Base-by-base conservation (phyloP, 2,888 invertebrate genomes). In the Lithophane leautieri region DNA sequence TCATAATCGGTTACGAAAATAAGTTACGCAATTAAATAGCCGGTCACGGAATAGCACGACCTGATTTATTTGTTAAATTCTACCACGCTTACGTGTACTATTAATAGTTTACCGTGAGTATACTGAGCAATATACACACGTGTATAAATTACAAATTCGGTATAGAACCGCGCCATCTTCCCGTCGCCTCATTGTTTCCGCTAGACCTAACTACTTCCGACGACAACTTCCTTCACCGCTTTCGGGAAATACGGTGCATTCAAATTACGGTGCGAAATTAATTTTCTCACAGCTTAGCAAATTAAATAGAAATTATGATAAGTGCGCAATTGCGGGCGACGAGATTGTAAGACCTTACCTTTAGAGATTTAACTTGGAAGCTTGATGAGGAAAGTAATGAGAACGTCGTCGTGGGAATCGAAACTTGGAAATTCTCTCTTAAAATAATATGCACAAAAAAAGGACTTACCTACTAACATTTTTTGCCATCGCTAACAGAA, bases 121-220 rank as follows among this genome's bases (percentile, higher is more conserved):
- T 22, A 62, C 25, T 62, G 34, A 34, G 73, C 16, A 66, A 65
- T 67, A 83, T 83, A 86, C 81, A 82, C 69, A 81, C 79, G 73
- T 80, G 79, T 76, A 83, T 82, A 90, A 91, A 91, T 91, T 91
- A 88, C 79, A 89, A 87, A 90, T 85, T 89, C 83, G 77, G 76
- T 82, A 78, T 88, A 90, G 90, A 90, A 88, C 81, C 84, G 77
- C 85, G 90, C 89, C 91, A 90, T 91, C 90, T 92, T 90, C 87
- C 87, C 85, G 83, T 84, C 87, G 82, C 83, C 86, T 66, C 84
- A 86, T 87, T 84, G 86, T 89, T 89, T 91, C 92, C 92, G 89
- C 87, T 86, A 85, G 75, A 86, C 88, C 88, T 90, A 92, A 93
- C 92, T 91, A 91, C 90, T 90, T 92, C 92, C 92, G 90, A 65